These are phyloP conservation scores for Acropternis orthonyx DNA, from an alignment of 2,797 vertebrate species.

Conservation along the genomic window DNA sequence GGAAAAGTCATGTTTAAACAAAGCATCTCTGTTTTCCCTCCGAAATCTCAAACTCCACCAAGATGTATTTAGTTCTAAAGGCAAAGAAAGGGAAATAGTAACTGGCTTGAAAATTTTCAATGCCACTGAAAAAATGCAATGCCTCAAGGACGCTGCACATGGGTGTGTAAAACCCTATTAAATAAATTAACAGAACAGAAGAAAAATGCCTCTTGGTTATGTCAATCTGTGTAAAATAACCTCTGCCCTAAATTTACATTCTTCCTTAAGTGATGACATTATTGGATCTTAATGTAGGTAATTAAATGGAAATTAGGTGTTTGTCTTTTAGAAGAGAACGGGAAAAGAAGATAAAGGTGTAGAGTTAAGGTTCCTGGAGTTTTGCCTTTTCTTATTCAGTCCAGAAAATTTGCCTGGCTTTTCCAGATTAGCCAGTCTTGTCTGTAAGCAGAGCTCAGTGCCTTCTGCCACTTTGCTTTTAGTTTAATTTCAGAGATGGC, in stretches of 20 bases:
- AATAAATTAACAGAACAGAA: background rate
- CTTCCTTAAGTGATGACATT: background rate
- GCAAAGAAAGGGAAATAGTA: background rate
- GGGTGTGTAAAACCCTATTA: background rate
- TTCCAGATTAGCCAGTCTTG: constrained; percentile 62
- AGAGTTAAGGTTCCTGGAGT: background rate
- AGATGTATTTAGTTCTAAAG: background rate
- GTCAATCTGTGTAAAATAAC: background rate
- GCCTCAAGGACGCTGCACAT: background rate
- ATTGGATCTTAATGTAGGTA: constrained; percentile 21
- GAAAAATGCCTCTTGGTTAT: background rate
- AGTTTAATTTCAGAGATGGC: constrained; percentile 80
- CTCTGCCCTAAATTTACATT: background rate
- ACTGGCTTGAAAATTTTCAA: background rate
- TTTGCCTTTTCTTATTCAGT: background rate
- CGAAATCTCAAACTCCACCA: background rate
- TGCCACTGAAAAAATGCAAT: background rate
- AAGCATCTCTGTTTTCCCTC: background rate
- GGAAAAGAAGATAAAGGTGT: background rate
- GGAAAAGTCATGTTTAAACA: background rate
- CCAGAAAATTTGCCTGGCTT: constrained; percentile 51
- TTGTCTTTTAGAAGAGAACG: background rate
- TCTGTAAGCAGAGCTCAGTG: constrained; percentile 59
- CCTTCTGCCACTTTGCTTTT: constrained; percentile 74
- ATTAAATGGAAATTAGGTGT: constrained; percentile 48